Percentiles rank a stretch among this genome's conserved stretches.
phyloP scores from a whole-genome alignment of 1,140 invertebrate species.

The Drosophila kurseongensis region DNA sequence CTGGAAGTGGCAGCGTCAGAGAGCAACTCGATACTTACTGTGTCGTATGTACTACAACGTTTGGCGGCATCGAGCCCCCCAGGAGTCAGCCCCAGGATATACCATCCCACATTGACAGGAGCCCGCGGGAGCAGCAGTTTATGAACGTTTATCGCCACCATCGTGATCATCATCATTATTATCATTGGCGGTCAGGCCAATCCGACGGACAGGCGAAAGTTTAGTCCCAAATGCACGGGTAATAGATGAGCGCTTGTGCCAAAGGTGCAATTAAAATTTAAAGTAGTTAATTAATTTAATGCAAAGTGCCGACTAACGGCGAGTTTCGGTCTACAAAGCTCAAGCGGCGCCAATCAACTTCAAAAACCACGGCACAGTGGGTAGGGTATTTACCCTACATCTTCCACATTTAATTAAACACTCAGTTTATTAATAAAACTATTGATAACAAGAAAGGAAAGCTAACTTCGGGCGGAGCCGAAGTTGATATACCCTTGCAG shows the following conservation, averaged over 20 bases:
- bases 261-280: constrained; percentile 73
- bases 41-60: not conserved
- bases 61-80: constrained; percentile 23
- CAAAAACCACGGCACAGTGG: constrained; percentile 39
- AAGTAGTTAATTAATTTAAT: constrained; percentile 78
- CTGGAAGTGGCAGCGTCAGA: constrained; percentile 46
- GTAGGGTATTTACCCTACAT: not conserved
- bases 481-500: no score
- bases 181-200: constrained; percentile 11
- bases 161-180: constrained; percentile 29
- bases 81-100: constrained; percentile 44
- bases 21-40: constrained; percentile 1
- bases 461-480: no score
- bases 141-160: constrained; percentile 47
- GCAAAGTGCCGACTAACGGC: constrained; percentile 47
- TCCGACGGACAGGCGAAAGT: constrained; percentile 33
- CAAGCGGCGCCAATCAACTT: constrained; percentile 13
- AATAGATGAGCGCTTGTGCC: constrained; percentile 40
- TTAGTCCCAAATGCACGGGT: constrained; percentile 16
- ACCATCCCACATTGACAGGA: constrained; percentile 24
- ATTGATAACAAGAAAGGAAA: no score
- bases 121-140: constrained; percentile 42
- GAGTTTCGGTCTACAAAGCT: constrained; percentile 36
- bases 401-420: not conserved
- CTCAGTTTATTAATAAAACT: not conserved